These are phyloP conservation scores for Gibbula magus DNA, from an alignment of 2,888 invertebrate genomes.

Conservation along the genomic window DNA sequence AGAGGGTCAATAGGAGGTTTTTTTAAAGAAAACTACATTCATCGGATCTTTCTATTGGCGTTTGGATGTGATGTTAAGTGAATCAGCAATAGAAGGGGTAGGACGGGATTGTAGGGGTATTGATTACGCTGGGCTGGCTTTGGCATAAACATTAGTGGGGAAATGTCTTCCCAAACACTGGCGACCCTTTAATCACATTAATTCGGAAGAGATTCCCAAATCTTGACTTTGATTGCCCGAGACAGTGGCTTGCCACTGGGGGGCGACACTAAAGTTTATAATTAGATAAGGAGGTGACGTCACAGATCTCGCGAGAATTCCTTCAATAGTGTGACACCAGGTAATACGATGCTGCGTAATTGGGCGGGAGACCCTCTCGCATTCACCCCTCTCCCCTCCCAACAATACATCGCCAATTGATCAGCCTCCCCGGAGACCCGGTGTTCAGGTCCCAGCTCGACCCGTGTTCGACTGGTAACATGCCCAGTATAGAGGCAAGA, in stretches of 20 bases:
- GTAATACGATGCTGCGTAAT: constrained; percentile 5
- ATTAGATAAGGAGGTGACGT: constrained; percentile 11
- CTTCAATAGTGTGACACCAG: constrained; percentile 13
- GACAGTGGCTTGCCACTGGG: background rate
- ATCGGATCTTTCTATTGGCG: background rate
- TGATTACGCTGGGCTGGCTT: background rate
- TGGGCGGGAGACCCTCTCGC: background rate
- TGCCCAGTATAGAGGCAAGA: constrained; percentile 24
- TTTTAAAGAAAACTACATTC: constrained; percentile 7
- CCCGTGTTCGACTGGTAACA: constrained; percentile 50
- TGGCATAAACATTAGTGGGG: background rate
- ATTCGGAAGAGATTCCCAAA: constrained; percentile 15
- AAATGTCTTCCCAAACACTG: constrained; percentile 5
- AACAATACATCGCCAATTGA: background rate
- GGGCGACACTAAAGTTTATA: constrained; percentile 12
- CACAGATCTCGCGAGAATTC: constrained; percentile 4
- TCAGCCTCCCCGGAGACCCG: constrained; percentile 18
- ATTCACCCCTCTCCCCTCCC: background rate
- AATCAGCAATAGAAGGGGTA: background rate
- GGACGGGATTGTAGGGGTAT: background rate
- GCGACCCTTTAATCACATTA: background rate
- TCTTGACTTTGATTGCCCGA: constrained; percentile 13
- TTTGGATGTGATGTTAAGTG: constrained; percentile 5
- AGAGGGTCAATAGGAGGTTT: background rate
- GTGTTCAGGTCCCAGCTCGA: constrained; percentile 37